These are phyloP conservation scores for Halichoeres trimaculatus DNA, from an alignment of 2,113 vertebrate genomes.

Conservation along the genomic window DNA sequence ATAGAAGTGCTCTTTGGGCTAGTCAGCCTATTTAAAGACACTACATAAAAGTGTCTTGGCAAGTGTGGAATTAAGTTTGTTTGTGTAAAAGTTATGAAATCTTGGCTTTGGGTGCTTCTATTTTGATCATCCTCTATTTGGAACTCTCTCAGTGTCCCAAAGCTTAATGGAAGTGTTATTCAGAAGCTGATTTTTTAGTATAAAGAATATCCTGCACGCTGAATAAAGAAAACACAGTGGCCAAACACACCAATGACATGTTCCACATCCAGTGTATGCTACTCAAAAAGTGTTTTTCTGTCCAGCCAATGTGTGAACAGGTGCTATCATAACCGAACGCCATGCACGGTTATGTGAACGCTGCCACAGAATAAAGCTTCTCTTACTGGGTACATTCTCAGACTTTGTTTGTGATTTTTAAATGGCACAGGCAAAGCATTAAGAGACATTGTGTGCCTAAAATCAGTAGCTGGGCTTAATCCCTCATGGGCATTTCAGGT, in stretches of 20 bases:
- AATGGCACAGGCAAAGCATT: conserved; percentile 39
- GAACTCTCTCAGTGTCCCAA: no score
- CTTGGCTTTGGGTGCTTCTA: background rate
- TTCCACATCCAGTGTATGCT: conserved; percentile 2
- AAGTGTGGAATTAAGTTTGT: background rate
- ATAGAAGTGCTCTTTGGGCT: no score
- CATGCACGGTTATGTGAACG: background rate
- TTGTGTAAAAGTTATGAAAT: background rate
- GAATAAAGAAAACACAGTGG: background rate
- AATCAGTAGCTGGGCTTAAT: conserved; percentile 73
- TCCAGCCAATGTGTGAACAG: background rate
- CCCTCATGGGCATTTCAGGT: conserved; percentile 73
- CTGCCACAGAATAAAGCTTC: conserved; percentile 16
- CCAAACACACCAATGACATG: background rate
- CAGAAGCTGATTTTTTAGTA: no score
- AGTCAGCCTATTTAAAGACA: no score
- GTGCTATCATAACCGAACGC: background rate
- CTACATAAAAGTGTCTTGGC: no score
- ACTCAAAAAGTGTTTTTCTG: background rate
- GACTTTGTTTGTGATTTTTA: conserved; percentile 46
- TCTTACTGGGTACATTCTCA: conserved; percentile 36
- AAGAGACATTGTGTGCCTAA: conserved; percentile 63
- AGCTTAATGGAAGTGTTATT: no score
- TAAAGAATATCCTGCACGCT: background rate
- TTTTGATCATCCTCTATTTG: no score